These are phyloP conservation scores for Tragelaphus oryx DNA, from an alignment of 2,797 vertebrate genomes.

Conservation along the genomic window DNA sequence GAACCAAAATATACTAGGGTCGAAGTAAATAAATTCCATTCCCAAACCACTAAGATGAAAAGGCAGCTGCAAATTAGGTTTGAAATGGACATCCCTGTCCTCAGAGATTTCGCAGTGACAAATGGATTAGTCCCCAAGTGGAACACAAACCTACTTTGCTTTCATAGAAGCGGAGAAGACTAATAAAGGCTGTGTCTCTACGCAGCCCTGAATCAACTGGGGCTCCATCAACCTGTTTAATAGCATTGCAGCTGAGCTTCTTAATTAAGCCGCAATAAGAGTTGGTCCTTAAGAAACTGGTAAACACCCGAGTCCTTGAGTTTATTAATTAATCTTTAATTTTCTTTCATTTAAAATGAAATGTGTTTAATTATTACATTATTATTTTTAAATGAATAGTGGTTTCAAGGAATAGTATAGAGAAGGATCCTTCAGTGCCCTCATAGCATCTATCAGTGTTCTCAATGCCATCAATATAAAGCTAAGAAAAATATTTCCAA, in stretches of 20 bases:
- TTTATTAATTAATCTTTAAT: slow-evolving; percentile 43
- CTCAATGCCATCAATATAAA: fast-evolving
- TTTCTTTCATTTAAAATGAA: slow-evolving; percentile 7
- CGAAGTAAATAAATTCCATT: neutral
- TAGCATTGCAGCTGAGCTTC: neutral
- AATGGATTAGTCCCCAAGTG: slow-evolving; percentile 44
- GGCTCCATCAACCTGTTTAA: neutral
- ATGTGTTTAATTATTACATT: neutral
- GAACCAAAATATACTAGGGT: neutral
- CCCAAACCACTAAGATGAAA: slow-evolving; percentile 38
- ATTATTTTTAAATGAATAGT: neutral
- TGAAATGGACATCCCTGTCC: slow-evolving; percentile 45
- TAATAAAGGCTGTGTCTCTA: neutral
- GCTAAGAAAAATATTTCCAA: neutral
- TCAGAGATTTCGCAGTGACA: slow-evolving; percentile 48
- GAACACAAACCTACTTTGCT: slow-evolving; percentile 40
- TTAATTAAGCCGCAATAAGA: slow-evolving; percentile 47
- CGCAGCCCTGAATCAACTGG: neutral
- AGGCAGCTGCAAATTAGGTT: slow-evolving; percentile 51
- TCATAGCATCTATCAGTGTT: fast-evolving
- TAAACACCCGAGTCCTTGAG: slow-evolving; percentile 13
- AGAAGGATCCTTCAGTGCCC: neutral
- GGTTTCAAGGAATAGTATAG: neutral
- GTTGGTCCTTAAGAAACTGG: slow-evolving; percentile 29
- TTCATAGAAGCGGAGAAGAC: neutral